These are phyloP conservation scores for Synergus gifuensis DNA, from an alignment of 2,888 invertebrate species.

Conservation along the genomic window DNA sequence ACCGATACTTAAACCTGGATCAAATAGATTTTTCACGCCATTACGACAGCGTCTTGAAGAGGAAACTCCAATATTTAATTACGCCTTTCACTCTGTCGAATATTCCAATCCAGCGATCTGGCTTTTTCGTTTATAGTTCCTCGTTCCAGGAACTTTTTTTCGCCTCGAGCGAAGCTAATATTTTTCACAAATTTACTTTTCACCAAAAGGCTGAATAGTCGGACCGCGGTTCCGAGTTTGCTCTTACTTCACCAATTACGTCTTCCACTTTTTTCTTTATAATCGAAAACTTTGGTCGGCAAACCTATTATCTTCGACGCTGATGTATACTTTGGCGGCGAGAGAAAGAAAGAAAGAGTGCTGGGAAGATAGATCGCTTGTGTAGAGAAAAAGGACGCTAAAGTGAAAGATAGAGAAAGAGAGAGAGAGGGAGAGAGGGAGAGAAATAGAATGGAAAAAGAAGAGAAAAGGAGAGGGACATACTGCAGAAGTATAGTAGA, in stretches of 20 bases:
- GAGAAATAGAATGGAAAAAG: background rate
- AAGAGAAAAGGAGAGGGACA: background rate
- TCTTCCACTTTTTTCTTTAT: background rate
- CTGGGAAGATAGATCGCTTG: slow-evolving; percentile 16
- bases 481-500: background rate
- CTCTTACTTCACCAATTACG: slow-evolving; percentile 7
- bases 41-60: background rate
- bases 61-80: slow-evolving; percentile 3
- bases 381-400: background rate
- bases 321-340: slow-evolving; percentile 27
- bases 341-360: slow-evolving; percentile 23
- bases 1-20: background rate
- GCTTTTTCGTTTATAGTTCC: background rate
- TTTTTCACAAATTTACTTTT: slow-evolving; percentile 28
- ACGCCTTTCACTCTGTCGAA: too few relatives aligned
- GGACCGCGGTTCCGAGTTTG: slow-evolving; percentile 15
- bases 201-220: slow-evolving; percentile 18
- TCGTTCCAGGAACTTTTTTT: background rate
- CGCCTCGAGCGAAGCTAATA: background rate
- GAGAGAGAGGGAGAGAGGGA: background rate
- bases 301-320: slow-evolving; percentile 36
- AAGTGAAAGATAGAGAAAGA: background rate
- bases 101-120: background rate
- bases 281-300: slow-evolving; percentile 32
- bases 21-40: background rate